Percentiles rank a stretch among this genome's conserved stretches.
Evolutionary conservation across 2,113 vertebrate species (phyloP).

Genomic region (Macaca fascicularis): DNA sequence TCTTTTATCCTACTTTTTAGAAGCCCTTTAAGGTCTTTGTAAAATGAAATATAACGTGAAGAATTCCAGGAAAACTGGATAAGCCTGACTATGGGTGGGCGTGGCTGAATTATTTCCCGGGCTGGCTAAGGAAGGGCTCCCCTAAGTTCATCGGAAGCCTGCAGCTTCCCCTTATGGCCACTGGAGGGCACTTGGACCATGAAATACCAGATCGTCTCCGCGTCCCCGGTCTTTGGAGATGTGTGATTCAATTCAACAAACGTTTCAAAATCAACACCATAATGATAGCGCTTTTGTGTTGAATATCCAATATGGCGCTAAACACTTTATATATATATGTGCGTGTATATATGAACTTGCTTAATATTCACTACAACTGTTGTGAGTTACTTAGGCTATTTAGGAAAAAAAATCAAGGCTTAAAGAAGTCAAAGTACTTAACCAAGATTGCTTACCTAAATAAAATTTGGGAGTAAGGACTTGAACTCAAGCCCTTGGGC

Average conservation of each 20-base stretch:
- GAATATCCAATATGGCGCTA: neutral
- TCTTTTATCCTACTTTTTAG: neutral
- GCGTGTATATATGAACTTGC: neutral
- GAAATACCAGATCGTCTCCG: constrained; percentile 4
- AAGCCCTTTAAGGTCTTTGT: neutral
- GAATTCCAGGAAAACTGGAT: constrained; percentile 22
- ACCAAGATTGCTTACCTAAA: neutral
- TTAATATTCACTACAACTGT: constrained; percentile 24
- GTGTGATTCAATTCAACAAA: constrained; percentile 18
- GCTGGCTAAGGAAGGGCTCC: neutral
- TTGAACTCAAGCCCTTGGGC: neutral
- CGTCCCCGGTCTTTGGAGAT: neutral
- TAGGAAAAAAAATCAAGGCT: neutral
- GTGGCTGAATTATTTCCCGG: neutral
- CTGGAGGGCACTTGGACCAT: constrained; percentile 70
- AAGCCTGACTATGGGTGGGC: neutral
- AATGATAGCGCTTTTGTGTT: neutral
- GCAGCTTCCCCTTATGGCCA: neutral
- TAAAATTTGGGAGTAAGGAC: neutral
- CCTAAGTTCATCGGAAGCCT: neutral
- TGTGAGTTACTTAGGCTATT: constrained; percentile 35
- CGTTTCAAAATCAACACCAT: constrained; percentile 50
- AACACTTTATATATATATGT: neutral
- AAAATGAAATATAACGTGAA: constrained; percentile 41
- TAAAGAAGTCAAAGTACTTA: neutral